A percentile compares a stretch with the other conserved stretches of the same genome.
Conservation (phyloP, 1,140 invertebrate species). For the Hyphantria cunea region DNA sequence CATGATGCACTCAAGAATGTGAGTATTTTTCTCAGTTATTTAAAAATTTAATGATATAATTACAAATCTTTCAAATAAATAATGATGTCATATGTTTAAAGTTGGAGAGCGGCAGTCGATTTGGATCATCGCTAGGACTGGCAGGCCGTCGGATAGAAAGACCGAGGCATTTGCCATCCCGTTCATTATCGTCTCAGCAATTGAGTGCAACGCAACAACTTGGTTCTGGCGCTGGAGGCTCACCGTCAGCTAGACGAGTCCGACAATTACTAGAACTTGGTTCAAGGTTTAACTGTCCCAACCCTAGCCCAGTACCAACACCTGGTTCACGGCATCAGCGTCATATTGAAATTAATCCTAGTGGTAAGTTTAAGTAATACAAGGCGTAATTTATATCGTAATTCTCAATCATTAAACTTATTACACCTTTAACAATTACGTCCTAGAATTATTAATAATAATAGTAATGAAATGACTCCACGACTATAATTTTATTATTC, state of each 20-base stretch:
- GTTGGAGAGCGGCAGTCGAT: slow-evolving; percentile 83
- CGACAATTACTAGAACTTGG: slow-evolving; percentile 90
- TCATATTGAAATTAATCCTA: slow-evolving; percentile 94
- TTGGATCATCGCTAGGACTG: slow-evolving; percentile 82
- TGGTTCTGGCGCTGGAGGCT: slow-evolving; percentile 74
- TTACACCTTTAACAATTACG: too few species aligned
- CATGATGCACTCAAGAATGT: slow-evolving; percentile 90
- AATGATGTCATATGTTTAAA: slow-evolving; percentile 40
- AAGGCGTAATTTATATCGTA: too few species aligned
- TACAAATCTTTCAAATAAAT: neutral
- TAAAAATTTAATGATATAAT: neutral
- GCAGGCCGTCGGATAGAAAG: slow-evolving; percentile 79
- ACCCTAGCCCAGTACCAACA: slow-evolving; percentile 86
- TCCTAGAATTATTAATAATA: too few species aligned
- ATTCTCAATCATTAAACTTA: too few species aligned
- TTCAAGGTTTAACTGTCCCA: slow-evolving; percentile 82
- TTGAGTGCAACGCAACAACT: slow-evolving; percentile 59
- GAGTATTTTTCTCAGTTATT: slow-evolving; percentile 52
- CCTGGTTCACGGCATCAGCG: slow-evolving; percentile 89
- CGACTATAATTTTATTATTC: too few species aligned
- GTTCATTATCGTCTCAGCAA: slow-evolving; percentile 86
- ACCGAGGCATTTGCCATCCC: slow-evolving; percentile 81
- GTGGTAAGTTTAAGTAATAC: slow-evolving; percentile 82
- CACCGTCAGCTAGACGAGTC: slow-evolving; percentile 89
- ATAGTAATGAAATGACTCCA: too few species aligned